phyloP scores from a whole-genome alignment of 2,888 invertebrate genomes.

The Drosophila fungiperda region DNA sequence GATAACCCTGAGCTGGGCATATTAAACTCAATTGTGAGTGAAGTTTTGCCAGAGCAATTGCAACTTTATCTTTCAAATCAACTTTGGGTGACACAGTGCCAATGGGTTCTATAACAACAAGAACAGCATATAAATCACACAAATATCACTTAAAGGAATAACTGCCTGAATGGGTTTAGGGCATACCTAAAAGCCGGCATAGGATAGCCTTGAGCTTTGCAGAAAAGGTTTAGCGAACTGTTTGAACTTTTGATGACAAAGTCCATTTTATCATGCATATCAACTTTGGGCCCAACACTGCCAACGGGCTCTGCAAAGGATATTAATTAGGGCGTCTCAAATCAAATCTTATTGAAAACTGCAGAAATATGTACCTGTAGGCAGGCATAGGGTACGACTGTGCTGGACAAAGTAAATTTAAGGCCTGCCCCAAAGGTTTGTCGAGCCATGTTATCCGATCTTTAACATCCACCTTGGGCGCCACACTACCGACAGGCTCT shows the following conservation, averaged over 20 bases:
- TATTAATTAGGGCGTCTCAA: background rate
- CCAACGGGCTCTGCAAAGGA: constrained; percentile 85
- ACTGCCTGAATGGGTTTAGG: constrained; percentile 36
- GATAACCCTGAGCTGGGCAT: constrained; percentile 88
- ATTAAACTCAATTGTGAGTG: constrained; percentile 86
- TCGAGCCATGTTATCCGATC: constrained; percentile 88
- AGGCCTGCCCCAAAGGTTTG: constrained; percentile 84
- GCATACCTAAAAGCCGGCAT: constrained; percentile 81
- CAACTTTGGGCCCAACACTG: constrained; percentile 87
- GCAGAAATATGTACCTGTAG: constrained; percentile 85
- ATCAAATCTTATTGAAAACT: constrained; percentile 47
- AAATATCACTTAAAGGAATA: accelerated
- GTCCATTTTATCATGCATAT: constrained; percentile 85
- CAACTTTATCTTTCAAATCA: constrained; percentile 88
- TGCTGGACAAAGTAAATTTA: constrained; percentile 90
- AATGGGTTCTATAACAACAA: constrained; percentile 82
- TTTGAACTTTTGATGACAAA: constrained; percentile 73
- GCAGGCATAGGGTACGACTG: constrained; percentile 91
- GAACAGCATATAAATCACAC: background rate
- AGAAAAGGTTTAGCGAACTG: constrained; percentile 86
- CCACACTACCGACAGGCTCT: constrained; percentile 90
- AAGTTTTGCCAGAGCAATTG: constrained; percentile 68
- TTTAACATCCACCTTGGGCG: constrained; percentile 88
- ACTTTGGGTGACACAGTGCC: constrained; percentile 88
- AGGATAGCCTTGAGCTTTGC: constrained; percentile 90